These are phyloP conservation scores for Melangyna quadrimaculata DNA, from an alignment of 2,888 invertebrate species.

Conservation along the genomic window DNA sequence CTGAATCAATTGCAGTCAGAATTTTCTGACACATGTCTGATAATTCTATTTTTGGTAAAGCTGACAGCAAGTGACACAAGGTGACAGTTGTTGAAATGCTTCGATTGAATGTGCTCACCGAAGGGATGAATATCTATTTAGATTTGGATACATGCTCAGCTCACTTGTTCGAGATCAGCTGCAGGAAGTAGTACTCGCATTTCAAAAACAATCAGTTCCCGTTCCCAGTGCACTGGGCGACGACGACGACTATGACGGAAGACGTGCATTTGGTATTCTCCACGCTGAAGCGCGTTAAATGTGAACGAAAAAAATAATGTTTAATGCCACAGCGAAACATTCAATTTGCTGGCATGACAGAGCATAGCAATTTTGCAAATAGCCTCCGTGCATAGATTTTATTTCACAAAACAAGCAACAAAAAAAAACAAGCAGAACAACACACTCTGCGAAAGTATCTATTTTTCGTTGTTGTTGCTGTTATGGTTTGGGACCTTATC, in stretches of 20 bases:
- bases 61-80: slow-evolving; percentile 64
- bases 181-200: slow-evolving; percentile 64
- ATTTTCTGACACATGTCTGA: slow-evolving; percentile 56
- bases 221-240: not conserved
- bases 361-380: slow-evolving; percentile 67
- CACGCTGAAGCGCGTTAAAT: slow-evolving; percentile 42
- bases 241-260: not conserved
- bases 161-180: slow-evolving; percentile 37
- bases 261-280: slow-evolving; percentile 38
- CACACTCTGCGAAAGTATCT: slow-evolving; percentile 13
- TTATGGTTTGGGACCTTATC: slow-evolving; percentile 22
- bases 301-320: slow-evolving; percentile 31
- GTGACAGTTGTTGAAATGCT: slow-evolving; percentile 70
- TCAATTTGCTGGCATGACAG: slow-evolving; percentile 68
- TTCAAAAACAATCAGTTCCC: slow-evolving; percentile 51
- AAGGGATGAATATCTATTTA: no score
- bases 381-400: slow-evolving; percentile 68
- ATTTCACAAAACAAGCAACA: slow-evolving; percentile 9
- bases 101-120: slow-evolving; percentile 44
- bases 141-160: not conserved
- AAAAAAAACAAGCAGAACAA: not conserved
- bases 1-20: slow-evolving; percentile 60
- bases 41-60: slow-evolving; percentile 55
- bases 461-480: not conserved
- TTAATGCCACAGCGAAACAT: slow-evolving; percentile 65